Evolutionary conservation across 2,797 vertebrate species (phyloP).

Genomic region (Acanthurus tractus): DNA sequence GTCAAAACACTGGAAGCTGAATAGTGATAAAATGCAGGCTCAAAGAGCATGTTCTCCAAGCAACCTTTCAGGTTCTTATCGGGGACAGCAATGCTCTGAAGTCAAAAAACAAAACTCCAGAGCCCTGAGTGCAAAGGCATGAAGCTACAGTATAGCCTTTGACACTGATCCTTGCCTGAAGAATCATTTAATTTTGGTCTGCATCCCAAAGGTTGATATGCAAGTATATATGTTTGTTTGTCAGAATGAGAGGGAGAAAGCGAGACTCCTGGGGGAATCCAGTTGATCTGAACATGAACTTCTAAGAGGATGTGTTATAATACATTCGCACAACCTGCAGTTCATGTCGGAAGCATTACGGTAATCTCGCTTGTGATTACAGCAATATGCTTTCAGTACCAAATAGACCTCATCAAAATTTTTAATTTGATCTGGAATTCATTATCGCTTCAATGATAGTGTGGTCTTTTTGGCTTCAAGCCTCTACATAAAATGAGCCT

Average conservation of each 20-base stretch:
- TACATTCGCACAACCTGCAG: background rate
- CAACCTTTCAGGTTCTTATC: slow-evolving; percentile 41
- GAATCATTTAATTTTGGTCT: slow-evolving; percentile 64
- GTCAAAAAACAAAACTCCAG: slow-evolving; percentile 63
- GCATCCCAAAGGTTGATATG: slow-evolving; percentile 44
- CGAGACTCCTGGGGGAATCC: slow-evolving; percentile 31
- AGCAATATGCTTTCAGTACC: slow-evolving; percentile 54
- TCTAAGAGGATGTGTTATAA: slow-evolving; percentile 28
- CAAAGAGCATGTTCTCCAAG: slow-evolving; percentile 30
- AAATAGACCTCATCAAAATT: slow-evolving; percentile 57
- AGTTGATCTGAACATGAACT: slow-evolving; percentile 46
- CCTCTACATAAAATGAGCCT: slow-evolving; percentile 41
- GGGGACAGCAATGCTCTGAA: slow-evolving; percentile 40
- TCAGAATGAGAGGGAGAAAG: slow-evolving; percentile 22
- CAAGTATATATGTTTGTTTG: slow-evolving; percentile 14
- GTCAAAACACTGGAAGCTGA: slow-evolving; percentile 43
- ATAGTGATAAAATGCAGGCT: slow-evolving; percentile 32
- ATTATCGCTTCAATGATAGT: slow-evolving; percentile 63
- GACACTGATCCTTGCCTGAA: slow-evolving; percentile 51
- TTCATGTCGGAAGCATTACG: slow-evolving; percentile 39
- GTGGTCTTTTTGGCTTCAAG: slow-evolving; percentile 50
- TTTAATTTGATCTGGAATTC: slow-evolving; percentile 69
- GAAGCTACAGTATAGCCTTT: slow-evolving; percentile 39
- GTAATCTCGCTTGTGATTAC: slow-evolving; percentile 55
- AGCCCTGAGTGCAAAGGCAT: slow-evolving; percentile 57